A percentile compares a stretch with the other conserved stretches of the same genome.
These are phyloP conservation scores for Syngnathoides biaculeatus DNA, from an alignment of 2,113 vertebrate genomes.

Conservation along the genomic window DNA sequence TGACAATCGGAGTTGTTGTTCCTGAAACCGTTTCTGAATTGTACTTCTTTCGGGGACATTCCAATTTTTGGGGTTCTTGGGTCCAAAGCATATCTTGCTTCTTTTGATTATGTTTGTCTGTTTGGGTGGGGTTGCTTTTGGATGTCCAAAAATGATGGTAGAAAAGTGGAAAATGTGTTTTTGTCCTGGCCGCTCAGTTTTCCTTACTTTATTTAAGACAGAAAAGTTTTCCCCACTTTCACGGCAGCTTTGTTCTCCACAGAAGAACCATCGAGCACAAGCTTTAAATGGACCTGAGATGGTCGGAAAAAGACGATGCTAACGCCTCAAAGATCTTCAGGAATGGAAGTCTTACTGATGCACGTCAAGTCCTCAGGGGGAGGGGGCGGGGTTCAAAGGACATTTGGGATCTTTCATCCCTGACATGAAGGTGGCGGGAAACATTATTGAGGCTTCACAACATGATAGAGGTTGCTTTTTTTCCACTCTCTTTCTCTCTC, in stretches of 20 bases:
- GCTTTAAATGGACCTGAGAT: not conserved
- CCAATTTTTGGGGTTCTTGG: too few species aligned
- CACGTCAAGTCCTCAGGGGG: slow-evolving; percentile 58
- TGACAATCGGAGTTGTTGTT: too few species aligned
- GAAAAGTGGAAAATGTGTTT: not conserved
- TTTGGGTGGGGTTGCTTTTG: too few species aligned
- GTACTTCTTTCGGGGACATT: too few species aligned
- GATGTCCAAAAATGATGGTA: too few species aligned
- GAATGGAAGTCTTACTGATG: slow-evolving; percentile 69
- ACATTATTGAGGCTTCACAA: slow-evolving; percentile 64
- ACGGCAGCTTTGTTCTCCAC: slow-evolving; percentile 34
- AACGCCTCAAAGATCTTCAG: slow-evolving; percentile 61
- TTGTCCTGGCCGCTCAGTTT: not conserved
- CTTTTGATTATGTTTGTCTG: too few species aligned
- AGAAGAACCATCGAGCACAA: slow-evolving; percentile 40
- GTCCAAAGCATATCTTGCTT: too few species aligned
- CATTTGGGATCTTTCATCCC: slow-evolving; percentile 65
- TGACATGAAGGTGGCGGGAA: slow-evolving; percentile 69
- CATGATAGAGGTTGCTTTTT: slow-evolving; percentile 58
- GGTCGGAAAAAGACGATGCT: slow-evolving; percentile 51
- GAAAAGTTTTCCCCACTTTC: not conserved
- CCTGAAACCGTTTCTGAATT: too few species aligned
- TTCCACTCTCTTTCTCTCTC: not conserved
- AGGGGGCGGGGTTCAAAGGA: slow-evolving; percentile 62
- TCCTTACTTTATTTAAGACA: not conserved